A percentile compares a stretch with the other conserved stretches of the same genome.
Conservation (phyloP, 2,888 invertebrate species). For the Willowsia nigromaculata region DNA sequence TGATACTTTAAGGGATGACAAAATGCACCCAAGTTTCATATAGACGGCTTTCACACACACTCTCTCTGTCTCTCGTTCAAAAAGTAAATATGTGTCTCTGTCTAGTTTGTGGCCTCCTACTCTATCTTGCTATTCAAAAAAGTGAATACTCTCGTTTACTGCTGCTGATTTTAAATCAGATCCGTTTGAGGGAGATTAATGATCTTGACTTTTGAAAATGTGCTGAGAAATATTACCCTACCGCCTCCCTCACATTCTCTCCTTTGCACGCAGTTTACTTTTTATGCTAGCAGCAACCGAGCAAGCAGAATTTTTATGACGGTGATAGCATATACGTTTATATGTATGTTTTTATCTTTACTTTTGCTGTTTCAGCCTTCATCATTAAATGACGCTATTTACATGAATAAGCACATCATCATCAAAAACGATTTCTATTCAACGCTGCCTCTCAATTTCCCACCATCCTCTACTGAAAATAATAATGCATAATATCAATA, state of each 20-base stretch:
- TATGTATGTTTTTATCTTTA: neutral
- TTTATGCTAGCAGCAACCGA: neutral
- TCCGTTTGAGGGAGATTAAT: constrained; percentile 65
- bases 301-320: constrained; percentile 20
- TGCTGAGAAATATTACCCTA: constrained; percentile 64
- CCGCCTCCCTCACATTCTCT: constrained; percentile 48
- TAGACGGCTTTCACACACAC: neutral
- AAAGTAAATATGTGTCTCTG: neutral
- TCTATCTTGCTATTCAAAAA: neutral
- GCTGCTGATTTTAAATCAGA: constrained; percentile 62
- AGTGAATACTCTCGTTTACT: neutral
- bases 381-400: constrained; percentile 3
- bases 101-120: neutral
- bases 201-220: constrained; percentile 69
- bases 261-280: constrained; percentile 2
- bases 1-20: constrained; percentile 54
- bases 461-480: neutral
- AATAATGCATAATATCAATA: neutral
- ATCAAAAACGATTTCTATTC: neutral
- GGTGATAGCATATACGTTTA: neutral
- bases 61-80: neutral
- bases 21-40: constrained; percentile 58
- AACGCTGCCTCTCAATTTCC: neutral
- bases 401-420: constrained; percentile 7
- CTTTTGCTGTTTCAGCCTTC: neutral